Conservation (phyloP, 2,888 invertebrate species). For the Phengaris alcon region DNA sequence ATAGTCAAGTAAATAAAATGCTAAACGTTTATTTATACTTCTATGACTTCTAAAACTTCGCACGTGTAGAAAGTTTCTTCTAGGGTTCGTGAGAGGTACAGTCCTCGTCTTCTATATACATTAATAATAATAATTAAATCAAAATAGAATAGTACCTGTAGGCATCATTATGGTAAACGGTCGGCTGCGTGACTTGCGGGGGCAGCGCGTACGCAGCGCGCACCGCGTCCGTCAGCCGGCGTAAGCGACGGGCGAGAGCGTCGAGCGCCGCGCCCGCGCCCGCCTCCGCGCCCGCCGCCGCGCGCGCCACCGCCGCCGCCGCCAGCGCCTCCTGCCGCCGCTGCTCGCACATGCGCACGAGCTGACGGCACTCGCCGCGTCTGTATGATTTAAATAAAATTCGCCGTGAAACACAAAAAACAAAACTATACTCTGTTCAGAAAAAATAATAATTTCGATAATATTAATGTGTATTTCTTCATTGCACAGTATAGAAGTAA, state of each 20-base stretch:
- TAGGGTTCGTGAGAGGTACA: too few relatives aligned
- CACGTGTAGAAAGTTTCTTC: too few relatives aligned
- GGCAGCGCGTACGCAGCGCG: slow-evolving; percentile 87
- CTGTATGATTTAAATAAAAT: slow-evolving; percentile 57
- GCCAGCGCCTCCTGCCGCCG: slow-evolving; percentile 80
- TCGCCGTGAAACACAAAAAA: not conserved
- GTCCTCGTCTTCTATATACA: too few relatives aligned
- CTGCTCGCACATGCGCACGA: slow-evolving; percentile 89
- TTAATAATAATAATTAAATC: not conserved
- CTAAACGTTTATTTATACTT: too few relatives aligned
- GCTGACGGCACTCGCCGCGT: slow-evolving; percentile 87
- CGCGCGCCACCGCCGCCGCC: slow-evolving; percentile 81
- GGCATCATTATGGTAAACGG: slow-evolving; percentile 88
- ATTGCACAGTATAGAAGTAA: too few relatives aligned
- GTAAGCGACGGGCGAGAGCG: slow-evolving; percentile 83
- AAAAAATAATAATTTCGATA: too few relatives aligned
- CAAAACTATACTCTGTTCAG: too few relatives aligned
- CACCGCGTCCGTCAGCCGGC: slow-evolving; percentile 85
- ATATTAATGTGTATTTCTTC: too few relatives aligned
- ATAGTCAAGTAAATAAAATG: not conserved
- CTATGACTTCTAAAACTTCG: too few relatives aligned
- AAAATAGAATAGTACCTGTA: slow-evolving; percentile 68
- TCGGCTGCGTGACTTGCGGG: slow-evolving; percentile 86
- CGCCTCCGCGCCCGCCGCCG: slow-evolving; percentile 46
- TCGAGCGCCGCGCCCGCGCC: slow-evolving; percentile 79